Conservation (phyloP, 2,797 vertebrate genomes). For the Adelosebastes latens region DNA sequence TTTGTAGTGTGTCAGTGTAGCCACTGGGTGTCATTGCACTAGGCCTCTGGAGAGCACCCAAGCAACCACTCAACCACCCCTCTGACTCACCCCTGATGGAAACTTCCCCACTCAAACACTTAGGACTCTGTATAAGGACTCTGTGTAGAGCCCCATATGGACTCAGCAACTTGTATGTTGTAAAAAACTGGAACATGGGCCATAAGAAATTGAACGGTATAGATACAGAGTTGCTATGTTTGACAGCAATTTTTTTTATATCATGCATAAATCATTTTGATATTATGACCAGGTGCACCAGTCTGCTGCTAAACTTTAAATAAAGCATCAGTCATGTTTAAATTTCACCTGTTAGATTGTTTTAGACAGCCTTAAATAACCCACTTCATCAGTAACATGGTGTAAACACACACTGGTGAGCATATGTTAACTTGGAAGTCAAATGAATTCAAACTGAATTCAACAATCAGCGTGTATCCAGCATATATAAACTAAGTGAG, state of each 20-base stretch:
- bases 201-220: conserved; percentile 18
- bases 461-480: conserved; percentile 52
- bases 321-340: conserved; percentile 15
- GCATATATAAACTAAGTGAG: conserved; percentile 59
- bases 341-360: conserved; percentile 32
- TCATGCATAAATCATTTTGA: conserved; percentile 20
- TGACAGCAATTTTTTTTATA: conserved; percentile 5
- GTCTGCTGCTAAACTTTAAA: conserved; percentile 3
- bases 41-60: conserved; percentile 79
- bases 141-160: conserved; percentile 68
- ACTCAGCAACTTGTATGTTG: conserved; percentile 55
- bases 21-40: conserved; percentile 86
- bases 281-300: neutral
- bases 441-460: conserved; percentile 50
- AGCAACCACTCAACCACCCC: conserved; percentile 77
- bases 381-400: conserved; percentile 1
- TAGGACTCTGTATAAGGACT: conserved; percentile 73
- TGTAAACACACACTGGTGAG: conserved; percentile 17
- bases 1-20: conserved; percentile 82
- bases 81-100: conserved; percentile 81
- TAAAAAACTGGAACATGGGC: conserved; percentile 49
- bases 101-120: conserved; percentile 81
- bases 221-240: conserved; percentile 26
- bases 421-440: conserved; percentile 37
- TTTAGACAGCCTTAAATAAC: conserved; percentile 11